Evolutionary conservation across 1,140 invertebrate species (phyloP).

Genomic region (Drosophila tropicalis): DNA sequence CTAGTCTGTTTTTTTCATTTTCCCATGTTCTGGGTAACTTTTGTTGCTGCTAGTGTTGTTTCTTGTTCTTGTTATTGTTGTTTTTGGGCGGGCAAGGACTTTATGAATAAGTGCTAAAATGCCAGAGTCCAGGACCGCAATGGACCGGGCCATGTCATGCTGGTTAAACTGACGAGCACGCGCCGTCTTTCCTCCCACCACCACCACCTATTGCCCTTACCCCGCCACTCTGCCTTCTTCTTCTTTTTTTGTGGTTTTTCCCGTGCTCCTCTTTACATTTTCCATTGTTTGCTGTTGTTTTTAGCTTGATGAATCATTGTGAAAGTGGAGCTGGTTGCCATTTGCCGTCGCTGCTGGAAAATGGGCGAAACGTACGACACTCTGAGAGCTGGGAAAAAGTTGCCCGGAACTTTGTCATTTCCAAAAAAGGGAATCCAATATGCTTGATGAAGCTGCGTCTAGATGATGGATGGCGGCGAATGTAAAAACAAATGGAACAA

Average conservation of each 20-base stretch:
- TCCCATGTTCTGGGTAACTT: constrained; percentile 53
- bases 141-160: constrained; percentile 82
- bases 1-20: constrained; percentile 58
- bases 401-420: constrained; percentile 56
- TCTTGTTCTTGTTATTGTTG: not conserved
- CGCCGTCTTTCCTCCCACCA: constrained; percentile 15
- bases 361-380: constrained; percentile 52
- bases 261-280: constrained; percentile 33
- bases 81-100: constrained; percentile 60
- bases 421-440: constrained; percentile 36
- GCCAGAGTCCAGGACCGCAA: constrained; percentile 83
- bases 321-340: constrained; percentile 53
- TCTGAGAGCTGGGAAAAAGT: constrained; percentile 21
- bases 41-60: not conserved
- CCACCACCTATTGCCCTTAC: not conserved
- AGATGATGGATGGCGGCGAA: constrained; percentile 51
- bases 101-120: constrained; percentile 83
- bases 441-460: constrained; percentile 54
- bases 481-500: not conserved
- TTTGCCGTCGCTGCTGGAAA: constrained; percentile 45
- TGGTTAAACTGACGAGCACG: constrained; percentile 82
- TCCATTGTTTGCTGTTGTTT: constrained; percentile 51
- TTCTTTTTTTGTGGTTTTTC: constrained; percentile 26
- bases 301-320: constrained; percentile 73
- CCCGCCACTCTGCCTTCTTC: not conserved